A percentile compares a stretch with the other conserved stretches of the same genome.
These are phyloP conservation scores for Gopherus flavomarginatus DNA, from an alignment of 2,113 vertebrate species.

Conservation along the genomic window DNA sequence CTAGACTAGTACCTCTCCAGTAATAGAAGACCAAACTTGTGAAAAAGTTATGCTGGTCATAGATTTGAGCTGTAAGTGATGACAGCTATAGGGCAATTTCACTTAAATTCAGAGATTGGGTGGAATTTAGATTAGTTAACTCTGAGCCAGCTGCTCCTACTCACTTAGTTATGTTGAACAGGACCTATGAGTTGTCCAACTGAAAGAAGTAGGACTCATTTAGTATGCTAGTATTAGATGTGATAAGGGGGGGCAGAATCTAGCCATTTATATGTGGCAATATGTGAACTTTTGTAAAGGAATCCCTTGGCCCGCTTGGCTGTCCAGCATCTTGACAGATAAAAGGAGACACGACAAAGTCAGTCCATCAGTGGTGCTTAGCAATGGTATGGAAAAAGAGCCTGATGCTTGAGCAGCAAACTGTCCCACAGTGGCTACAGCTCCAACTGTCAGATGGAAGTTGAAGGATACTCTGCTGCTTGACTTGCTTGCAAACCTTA, in stretches of 20 bases:
- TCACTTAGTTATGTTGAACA: neutral
- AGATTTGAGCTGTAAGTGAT: neutral
- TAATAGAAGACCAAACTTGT: neutral
- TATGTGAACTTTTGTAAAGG: neutral
- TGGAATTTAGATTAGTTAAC: neutral
- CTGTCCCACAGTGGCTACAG: too few relatives aligned
- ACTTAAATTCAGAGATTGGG: neutral
- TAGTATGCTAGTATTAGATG: neutral
- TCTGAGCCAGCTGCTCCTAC: neutral
- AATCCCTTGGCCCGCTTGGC: too few relatives aligned
- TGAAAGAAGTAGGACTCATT: neutral
- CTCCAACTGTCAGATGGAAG: too few relatives aligned
- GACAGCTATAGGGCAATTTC: neutral
- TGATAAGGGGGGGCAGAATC: neutral
- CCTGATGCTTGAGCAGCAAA: too few relatives aligned
- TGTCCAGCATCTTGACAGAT: neutral
- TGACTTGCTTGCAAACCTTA: too few relatives aligned
- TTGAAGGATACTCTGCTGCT: too few relatives aligned
- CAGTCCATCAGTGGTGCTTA: too few relatives aligned
- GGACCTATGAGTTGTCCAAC: neutral
- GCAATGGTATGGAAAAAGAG: too few relatives aligned
- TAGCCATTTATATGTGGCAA: neutral
- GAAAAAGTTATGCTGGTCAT: neutral
- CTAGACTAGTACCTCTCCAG: neutral
- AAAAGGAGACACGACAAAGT: neutral